Percentiles rank a stretch among this genome's conserved stretches.
Evolutionary conservation across 2,797 vertebrate genomes (phyloP).

Genomic region (Geotria australis): DNA sequence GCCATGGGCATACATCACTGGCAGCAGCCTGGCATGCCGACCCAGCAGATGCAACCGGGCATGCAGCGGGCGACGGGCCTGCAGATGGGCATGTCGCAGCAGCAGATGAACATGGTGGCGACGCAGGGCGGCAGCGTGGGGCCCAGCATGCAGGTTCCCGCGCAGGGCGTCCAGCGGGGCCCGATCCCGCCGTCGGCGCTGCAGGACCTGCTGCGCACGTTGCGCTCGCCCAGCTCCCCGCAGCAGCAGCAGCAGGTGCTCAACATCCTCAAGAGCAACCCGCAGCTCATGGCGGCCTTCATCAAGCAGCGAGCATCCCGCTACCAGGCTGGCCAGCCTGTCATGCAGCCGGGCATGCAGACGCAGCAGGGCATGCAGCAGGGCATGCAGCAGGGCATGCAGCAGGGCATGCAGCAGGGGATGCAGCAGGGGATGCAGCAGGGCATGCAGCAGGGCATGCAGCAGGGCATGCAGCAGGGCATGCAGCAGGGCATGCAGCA

Average conservation of each 20-base stretch:
- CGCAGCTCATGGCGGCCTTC: constrained; percentile 75
- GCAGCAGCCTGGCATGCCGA: too few species aligned
- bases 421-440: constrained; percentile 26
- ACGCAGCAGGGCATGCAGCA: constrained; percentile 9
- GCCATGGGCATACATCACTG: constrained; percentile 21
- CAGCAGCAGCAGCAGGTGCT: constrained; percentile 91
- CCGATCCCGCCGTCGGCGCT: constrained; percentile 55
- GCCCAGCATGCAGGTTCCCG: constrained; percentile 22
- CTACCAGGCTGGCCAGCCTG: constrained; percentile 66
- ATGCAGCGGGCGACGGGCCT: constrained; percentile 29
- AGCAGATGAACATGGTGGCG: constrained; percentile 34
- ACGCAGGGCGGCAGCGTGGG: constrained; percentile 16
- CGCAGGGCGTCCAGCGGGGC: constrained; percentile 19
- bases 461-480: constrained; percentile 5
- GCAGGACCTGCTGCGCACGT: constrained; percentile 58
- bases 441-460: constrained; percentile 18
- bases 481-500: constrained; percentile 28
- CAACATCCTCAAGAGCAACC: constrained; percentile 65
- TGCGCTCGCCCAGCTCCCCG: constrained; percentile 71
- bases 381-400: constrained; percentile 23
- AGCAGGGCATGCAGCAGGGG: constrained; percentile 30
- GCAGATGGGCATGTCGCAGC: constrained; percentile 27
- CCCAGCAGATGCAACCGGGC: constrained; percentile 27
- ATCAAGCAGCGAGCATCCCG: constrained; percentile 79
- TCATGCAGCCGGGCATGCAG: constrained; percentile 14